Evolutionary conservation across 2,113 vertebrate genomes (phyloP), one percentile per base, ranked within the genome.

Genomic region (Scomber japonicus): DNA sequence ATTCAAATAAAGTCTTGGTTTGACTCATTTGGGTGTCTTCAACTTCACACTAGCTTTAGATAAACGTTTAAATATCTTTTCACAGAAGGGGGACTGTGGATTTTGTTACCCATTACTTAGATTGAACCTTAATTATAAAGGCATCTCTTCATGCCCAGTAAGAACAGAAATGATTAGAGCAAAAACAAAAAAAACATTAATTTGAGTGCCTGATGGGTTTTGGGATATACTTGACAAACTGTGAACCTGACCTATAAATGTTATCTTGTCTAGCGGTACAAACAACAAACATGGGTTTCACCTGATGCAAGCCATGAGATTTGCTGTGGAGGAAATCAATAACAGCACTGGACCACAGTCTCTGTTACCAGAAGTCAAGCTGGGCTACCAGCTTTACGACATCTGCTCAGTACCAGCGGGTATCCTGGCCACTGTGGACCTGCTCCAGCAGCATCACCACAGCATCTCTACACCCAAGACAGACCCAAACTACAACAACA

Each of bases 341-440:
- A 95, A 94, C 10, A 67, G 59, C 49, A 94, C 83, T 2, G 56
- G 80, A 10, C 62, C 76, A 0, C 56, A 72, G n/a, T 0, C 24
- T 46, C 93, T 97, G 14, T 89, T 97, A 30, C 96, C 97, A 0
- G 94, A 93, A 0, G 71, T 97, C 56, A 94, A 14, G 50, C 86
- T 97, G 49, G 96, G 96, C 16, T 97, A 97, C 13, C 94, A 95
- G 84, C 66, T 94, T 3, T 96, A 96, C 8, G 97, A 97, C 19
- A 73, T 82, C 61, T 97, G 96, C 83, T 95, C 94, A 0, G 10
- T 71, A 35, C 50, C 80, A 0, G 94, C 94, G 50, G 80, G 91
- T 6, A 11, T 96, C 44, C 92, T 96, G 51, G 95, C 95, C 0
- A 82, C 92, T 5, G 67, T 97, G 54, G 93, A 95, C 81, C 87